These are phyloP conservation scores for Anthopleura sola DNA, from an alignment of 64 coral and sea anemone species.

Conservation along the genomic window DNA sequence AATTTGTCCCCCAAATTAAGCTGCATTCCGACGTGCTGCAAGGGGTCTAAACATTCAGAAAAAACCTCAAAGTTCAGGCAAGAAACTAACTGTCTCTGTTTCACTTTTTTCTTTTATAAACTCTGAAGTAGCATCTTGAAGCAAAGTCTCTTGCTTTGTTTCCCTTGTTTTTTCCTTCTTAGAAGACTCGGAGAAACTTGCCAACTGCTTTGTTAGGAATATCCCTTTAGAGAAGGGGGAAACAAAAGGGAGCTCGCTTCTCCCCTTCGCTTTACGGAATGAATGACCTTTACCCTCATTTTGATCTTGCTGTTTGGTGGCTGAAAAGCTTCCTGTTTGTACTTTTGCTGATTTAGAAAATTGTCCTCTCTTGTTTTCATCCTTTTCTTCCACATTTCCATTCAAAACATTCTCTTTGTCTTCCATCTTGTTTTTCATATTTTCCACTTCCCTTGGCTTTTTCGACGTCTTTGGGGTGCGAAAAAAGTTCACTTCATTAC, in stretches of 20 bases:
- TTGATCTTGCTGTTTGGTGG: neutral
- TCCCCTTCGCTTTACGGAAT: neutral
- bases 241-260: neutral
- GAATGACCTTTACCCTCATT: neutral
- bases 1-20: too few species aligned
- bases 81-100: neutral
- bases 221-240: neutral
- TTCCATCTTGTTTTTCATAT: neutral
- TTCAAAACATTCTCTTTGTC: neutral
- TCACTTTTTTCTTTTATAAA: neutral
- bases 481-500: neutral
- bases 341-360: neutral
- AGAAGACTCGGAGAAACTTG: neutral
- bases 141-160: neutral
- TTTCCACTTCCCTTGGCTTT: neutral
- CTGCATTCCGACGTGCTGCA: too few species aligned
- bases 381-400: neutral
- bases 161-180: neutral
- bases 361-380: neutral
- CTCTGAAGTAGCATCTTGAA: neutral
- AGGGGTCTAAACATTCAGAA: neutral
- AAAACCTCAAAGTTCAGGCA: neutral
- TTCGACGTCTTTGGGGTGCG: neutral
- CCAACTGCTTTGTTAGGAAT: neutral
- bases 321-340: neutral